phyloP scores from a whole-genome alignment of 2,797 vertebrate species.

The Manis pentadactyla region DNA sequence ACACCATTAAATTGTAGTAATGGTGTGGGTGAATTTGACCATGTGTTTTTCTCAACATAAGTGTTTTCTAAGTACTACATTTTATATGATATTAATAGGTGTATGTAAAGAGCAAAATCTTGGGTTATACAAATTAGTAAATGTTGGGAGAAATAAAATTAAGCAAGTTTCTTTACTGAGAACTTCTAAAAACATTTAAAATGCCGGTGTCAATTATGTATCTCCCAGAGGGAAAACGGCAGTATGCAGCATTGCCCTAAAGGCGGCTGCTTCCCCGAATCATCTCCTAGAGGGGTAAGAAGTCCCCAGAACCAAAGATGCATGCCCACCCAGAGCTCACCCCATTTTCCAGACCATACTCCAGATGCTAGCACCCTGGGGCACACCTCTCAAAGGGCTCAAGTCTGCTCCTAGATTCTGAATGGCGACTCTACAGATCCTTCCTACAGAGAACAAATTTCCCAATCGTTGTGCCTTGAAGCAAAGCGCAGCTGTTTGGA shows the following conservation, averaged over 20 bases:
- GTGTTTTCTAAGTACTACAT: neutral
- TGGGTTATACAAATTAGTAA: neutral
- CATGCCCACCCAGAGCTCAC: neutral
- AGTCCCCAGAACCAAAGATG: neutral
- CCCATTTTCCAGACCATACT: neutral
- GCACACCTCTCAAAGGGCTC: neutral
- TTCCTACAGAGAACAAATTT: neutral
- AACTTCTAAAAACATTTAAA: neutral
- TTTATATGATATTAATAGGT: neutral
- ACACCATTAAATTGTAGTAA: neutral
- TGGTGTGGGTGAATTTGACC: neutral
- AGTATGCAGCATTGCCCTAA: neutral
- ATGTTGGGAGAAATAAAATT: neutral
- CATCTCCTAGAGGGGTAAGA: neutral
- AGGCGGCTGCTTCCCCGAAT: neutral
- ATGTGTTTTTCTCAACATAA: neutral
- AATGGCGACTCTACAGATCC: neutral
- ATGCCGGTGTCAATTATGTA: neutral
- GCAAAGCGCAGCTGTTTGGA: neutral
- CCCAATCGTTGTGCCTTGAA: neutral
- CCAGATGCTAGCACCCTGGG: neutral
- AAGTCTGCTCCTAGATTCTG: neutral
- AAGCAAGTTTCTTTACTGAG: neutral
- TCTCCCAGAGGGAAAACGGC: neutral
- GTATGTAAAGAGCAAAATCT: neutral